These are phyloP conservation scores for Oreochromis mossambicus DNA, from an alignment of 2,797 vertebrate species.

Conservation along the genomic window DNA sequence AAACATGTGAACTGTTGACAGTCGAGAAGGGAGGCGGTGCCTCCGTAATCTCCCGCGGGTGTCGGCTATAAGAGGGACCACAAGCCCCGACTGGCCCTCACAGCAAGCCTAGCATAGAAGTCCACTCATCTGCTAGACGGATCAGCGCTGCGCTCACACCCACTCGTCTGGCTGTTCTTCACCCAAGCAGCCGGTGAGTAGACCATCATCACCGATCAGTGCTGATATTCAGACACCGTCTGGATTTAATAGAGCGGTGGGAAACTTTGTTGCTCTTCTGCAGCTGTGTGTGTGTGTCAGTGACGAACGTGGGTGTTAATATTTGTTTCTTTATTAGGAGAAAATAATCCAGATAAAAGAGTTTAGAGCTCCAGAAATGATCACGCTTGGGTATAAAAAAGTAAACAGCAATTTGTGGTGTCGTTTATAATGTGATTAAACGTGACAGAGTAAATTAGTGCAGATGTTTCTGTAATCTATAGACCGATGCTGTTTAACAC, in stretches of 20 bases:
- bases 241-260: neutral
- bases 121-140: constrained; percentile 46
- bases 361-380: neutral
- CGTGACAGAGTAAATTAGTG: fast-evolving
- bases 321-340: neutral
- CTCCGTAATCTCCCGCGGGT: constrained; percentile 75
- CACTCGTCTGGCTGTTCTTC: constrained; percentile 38
- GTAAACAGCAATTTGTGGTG: neutral
- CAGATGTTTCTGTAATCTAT: fast-evolving
- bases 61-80: constrained; percentile 70
- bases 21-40: constrained; percentile 34
- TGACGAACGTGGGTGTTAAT: neutral
- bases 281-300: neutral
- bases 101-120: constrained; percentile 59
- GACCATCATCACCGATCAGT: neutral
- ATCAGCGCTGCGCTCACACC: constrained; percentile 26
- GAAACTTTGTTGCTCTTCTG: neutral
- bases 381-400: neutral
- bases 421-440: neutral
- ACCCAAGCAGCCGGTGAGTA: constrained; percentile 68
- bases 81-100: constrained; percentile 46
- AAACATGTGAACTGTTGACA: constrained; percentile 38
- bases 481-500: neutral
- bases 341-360: neutral
- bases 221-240: neutral